Evolutionary conservation across 2,888 invertebrate genomes (phyloP), one percentile per base, ranked within the genome.

Genomic region (Caenorhabditis zanzibari): DNA sequence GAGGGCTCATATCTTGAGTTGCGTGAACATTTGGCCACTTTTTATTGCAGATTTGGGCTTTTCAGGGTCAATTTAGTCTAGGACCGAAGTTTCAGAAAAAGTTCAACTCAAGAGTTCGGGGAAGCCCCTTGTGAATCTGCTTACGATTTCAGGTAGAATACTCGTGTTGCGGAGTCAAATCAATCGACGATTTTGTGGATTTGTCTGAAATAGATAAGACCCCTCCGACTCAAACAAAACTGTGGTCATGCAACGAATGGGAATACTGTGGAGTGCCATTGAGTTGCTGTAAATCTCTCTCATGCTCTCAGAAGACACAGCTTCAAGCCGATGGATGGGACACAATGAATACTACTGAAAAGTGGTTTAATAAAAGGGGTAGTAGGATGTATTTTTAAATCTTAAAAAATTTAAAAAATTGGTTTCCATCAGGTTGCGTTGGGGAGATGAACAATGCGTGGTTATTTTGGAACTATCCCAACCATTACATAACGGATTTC

Each of bases 211-310:
- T 82, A 16, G 71, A 82, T 22, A 26, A 35, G 12, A 71, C 9
- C 5, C 56, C 71, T 1, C 32, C 79, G 4, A 59, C 82, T 3
- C 76, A 72, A 61, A 82, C 76, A 2, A 72, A 61, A 56, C 26
- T 77, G 14, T 72, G 63, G 63, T 24, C 63, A 3, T 82, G 76
- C 47, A 66, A 63, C 22, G 56, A 69, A 41, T 82, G 82, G 82
- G 82, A 82, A 52, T 82, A 82, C 54, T 82, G 82, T 61, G 41
- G 66, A n/a, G 72, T 82, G 4, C 82, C 82, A 14, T 52, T 82
- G 32, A 82, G 82, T 26, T 82, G 82, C 44, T 82, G 82, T 41
- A 76, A 73, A 58, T 58, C 76, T 0, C 28, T 47, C 5, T 41
- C 49, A 12, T 82, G 82, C 54, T 74, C 76, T 10, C 81, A 71